Percentiles rank a stretch among this genome's conserved stretches.
Conservation (phyloP, 2,888 invertebrate genomes). For the Zeuzera pyrina region DNA sequence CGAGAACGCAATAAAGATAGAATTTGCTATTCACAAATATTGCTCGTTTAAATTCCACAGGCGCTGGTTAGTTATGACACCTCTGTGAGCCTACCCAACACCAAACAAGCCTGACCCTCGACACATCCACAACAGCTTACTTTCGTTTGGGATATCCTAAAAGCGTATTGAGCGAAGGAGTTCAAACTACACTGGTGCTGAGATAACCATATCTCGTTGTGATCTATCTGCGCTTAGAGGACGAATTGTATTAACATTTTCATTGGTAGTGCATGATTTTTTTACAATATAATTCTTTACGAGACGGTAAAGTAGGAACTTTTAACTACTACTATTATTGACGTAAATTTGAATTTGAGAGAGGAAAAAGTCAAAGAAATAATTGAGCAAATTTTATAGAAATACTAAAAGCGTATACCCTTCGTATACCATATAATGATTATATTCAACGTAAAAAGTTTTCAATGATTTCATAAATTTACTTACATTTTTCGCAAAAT, state of each 20-base stretch:
- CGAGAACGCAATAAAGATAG: constrained; percentile 31
- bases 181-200: not conserved
- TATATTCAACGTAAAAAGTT: too few relatives aligned
- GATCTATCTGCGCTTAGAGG: not conserved
- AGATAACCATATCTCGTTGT: not conserved
- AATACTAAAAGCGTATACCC: too few relatives aligned
- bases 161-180: not conserved
- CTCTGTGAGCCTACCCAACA: constrained; percentile 11
- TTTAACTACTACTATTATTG: too few relatives aligned
- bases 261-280: constrained; percentile 20
- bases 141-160: not conserved
- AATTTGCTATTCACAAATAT: constrained; percentile 31
- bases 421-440: too few relatives aligned
- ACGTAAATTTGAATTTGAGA: too few relatives aligned
- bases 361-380: too few relatives aligned
- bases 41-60: constrained; percentile 40
- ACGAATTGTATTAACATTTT: constrained; percentile 15
- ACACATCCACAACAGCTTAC: constrained; percentile 2
- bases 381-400: too few relatives aligned
- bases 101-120: constrained; percentile 3
- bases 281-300: not conserved
- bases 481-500: too few relatives aligned
- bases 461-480: too few relatives aligned
- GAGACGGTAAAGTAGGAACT: too few relatives aligned
- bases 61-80: constrained; percentile 34